Evolutionary conservation across 2,888 invertebrate species (phyloP).

Genomic region (Punctoribates punctum): DNA sequence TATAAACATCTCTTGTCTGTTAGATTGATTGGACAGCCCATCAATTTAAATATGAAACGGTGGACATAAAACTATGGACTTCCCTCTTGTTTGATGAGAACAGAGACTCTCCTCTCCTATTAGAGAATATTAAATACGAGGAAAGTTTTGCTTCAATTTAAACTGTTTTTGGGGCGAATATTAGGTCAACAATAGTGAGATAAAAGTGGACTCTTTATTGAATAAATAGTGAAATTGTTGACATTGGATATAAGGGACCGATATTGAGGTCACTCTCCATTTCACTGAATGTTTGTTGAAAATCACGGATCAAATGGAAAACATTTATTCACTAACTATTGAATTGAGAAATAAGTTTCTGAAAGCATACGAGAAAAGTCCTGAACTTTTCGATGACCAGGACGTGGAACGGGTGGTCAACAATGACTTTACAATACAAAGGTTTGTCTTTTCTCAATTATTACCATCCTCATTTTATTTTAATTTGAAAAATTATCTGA

Average conservation of each 20-base stretch:
- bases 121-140: no score
- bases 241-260: neutral
- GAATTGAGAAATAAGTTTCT: conserved; percentile 31
- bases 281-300: neutral
- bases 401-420: conserved; percentile 34
- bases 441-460: conserved; percentile 11
- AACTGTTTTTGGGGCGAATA: neutral
- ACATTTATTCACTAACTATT: neutral
- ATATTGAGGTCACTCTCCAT: conserved; percentile 1
- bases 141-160: no score
- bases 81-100: no score
- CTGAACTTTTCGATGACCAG: conserved; percentile 31
- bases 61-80: no score
- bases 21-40: no score
- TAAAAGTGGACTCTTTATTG: neutral
- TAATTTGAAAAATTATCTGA: neutral
- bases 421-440: conserved; percentile 35
- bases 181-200: neutral
- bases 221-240: neutral
- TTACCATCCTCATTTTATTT: neutral
- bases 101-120: no score
- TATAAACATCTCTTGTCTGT: no score
- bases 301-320: neutral
- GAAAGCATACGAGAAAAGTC: conserved; percentile 1
- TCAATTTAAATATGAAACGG: no score